A percentile compares a stretch with the other conserved stretches of the same genome.
These are phyloP conservation scores for Sipha maydis DNA, from an alignment of 2,888 invertebrate species.

Conservation along the genomic window DNA sequence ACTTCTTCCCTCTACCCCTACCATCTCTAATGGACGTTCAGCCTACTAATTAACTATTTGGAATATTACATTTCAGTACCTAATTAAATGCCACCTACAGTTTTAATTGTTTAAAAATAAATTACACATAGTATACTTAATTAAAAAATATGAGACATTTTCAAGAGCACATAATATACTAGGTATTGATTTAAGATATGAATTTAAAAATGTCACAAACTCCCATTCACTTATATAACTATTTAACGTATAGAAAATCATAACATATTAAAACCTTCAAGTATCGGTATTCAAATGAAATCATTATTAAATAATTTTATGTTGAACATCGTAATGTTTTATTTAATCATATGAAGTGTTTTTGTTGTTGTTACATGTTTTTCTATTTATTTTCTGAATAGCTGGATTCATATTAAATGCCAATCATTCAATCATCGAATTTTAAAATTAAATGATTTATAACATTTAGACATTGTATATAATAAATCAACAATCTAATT, in stretches of 20 bases:
- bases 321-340: background rate
- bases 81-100: background rate
- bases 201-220: background rate
- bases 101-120: background rate
- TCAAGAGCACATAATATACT: background rate
- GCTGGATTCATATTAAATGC: background rate
- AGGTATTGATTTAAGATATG: background rate
- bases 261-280: background rate
- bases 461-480: background rate
- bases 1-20: background rate
- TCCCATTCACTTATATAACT: background rate
- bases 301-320: background rate
- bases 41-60: background rate
- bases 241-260: background rate
- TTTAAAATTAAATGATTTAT: background rate
- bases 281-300: background rate
- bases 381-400: too few species aligned
- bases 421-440: background rate
- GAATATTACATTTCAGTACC: background rate
- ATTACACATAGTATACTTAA: background rate
- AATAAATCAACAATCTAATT: background rate
- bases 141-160: background rate
- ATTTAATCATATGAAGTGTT: background rate
- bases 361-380: too few species aligned
- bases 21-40: background rate